Conservation (phyloP, 2,888 invertebrate species). For the Atrina japonica region DNA sequence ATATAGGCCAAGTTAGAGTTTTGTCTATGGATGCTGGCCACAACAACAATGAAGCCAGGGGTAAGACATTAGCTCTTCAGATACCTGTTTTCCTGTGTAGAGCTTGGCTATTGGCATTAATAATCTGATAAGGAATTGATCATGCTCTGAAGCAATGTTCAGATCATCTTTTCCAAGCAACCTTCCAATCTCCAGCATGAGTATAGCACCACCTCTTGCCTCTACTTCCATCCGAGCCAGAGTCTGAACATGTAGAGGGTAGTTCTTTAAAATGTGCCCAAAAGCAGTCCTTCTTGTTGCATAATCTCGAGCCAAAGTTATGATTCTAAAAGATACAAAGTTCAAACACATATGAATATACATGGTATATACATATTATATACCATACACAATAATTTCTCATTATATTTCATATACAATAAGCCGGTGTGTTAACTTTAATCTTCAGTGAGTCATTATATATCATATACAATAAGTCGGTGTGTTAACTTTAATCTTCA, state of each 20-base stretch:
- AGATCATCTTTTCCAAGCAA: constrained; percentile 81
- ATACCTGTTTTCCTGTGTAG: constrained; percentile 83
- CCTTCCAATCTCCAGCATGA: constrained; percentile 82
- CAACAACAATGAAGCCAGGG: no score
- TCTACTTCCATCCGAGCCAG: constrained; percentile 83
- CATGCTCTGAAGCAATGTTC: constrained; percentile 76
- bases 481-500: no score
- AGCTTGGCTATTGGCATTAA: constrained; percentile 83
- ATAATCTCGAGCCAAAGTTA: constrained; percentile 83
- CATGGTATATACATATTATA: no score
- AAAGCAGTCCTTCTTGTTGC: constrained; percentile 82
- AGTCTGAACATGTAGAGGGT: constrained; percentile 83
- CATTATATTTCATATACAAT: no score
- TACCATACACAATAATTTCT: no score
- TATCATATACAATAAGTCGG: no score
- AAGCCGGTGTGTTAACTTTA: no score
- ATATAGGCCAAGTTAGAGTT: no score
- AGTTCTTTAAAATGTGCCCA: constrained; percentile 81
- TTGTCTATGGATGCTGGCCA: no score
- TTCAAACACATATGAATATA: no score
- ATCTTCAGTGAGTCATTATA: no score
- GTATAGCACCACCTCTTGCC: constrained; percentile 81
- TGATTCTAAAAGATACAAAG: constrained; percentile 79
- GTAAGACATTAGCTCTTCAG: no score
- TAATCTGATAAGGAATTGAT: constrained; percentile 81